Evolutionary conservation across 2,888 invertebrate species (phyloP).

Genomic region (Tanypteryx hageni): DNA sequence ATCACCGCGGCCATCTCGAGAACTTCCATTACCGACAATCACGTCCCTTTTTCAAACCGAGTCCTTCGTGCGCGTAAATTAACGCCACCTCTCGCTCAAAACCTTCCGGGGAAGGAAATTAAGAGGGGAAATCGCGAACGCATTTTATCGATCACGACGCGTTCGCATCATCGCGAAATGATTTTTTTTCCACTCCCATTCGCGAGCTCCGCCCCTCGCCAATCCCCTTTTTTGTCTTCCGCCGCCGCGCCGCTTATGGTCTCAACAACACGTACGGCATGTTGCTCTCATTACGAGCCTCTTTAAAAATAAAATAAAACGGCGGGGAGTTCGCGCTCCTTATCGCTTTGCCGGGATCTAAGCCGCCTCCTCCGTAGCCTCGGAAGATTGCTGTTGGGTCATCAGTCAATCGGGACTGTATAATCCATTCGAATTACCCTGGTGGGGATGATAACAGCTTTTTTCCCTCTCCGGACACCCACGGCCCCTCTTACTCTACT

Average conservation of each 20-base stretch:
- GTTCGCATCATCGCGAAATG: too few species aligned
- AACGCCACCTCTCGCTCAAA: background rate
- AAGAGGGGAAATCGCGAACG: too few species aligned
- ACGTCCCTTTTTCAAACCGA: background rate
- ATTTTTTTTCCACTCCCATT: too few species aligned
- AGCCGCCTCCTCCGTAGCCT: background rate
- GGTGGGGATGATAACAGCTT: constrained; percentile 26
- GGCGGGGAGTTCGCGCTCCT: background rate
- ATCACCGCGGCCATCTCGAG: background rate
- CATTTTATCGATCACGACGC: too few species aligned
- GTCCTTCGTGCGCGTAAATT: background rate
- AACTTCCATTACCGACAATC: constrained; percentile 6
- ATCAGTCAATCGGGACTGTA: constrained; percentile 38
- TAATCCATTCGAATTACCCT: constrained; percentile 49
- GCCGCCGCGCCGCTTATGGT: background rate
- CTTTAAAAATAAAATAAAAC: constrained; percentile 32
- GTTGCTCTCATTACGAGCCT: constrained; percentile 44
- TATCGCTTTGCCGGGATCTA: constrained; percentile 27
- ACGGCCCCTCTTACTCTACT: background rate
- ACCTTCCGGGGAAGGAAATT: background rate
- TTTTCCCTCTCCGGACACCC: background rate
- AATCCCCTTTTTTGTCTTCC: background rate
- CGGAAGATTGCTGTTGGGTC: constrained; percentile 26
- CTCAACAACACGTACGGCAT: background rate
- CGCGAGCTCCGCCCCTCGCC: background rate